A percentile compares a stretch with the other conserved stretches of the same genome.
These are phyloP conservation scores for Andrena minutula DNA, from an alignment of 2,888 invertebrate species.

Conservation along the genomic window DNA sequence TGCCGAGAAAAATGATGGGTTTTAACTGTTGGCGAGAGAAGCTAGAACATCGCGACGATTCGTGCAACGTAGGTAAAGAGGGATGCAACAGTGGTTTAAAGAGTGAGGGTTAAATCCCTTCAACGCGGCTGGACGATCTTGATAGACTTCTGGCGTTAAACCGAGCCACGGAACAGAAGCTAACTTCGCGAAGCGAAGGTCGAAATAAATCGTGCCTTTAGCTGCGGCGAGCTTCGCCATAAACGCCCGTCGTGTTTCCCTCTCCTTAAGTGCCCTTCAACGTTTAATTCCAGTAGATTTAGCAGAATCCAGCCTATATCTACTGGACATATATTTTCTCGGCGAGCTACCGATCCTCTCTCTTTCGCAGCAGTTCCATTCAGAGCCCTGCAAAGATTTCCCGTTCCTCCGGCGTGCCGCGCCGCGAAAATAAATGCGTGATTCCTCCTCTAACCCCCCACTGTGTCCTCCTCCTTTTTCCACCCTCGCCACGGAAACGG, in stretches of 20 bases:
- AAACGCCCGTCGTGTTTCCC: constrained; percentile 53
- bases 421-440: constrained; percentile 72
- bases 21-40: too few relatives aligned
- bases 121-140: background rate
- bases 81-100: background rate
- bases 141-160: constrained; percentile 3
- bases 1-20: too few relatives aligned
- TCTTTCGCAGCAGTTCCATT: constrained; percentile 46
- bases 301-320: constrained; percentile 69
- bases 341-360: constrained; percentile 36
- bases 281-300: constrained; percentile 76
- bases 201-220: constrained; percentile 31
- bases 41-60: too few relatives aligned
- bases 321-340: constrained; percentile 61
- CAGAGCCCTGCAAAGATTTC: constrained; percentile 59
- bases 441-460: constrained; percentile 50
- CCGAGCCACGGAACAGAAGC: background rate
- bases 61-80: too few relatives aligned
- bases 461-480: background rate
- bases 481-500: constrained; percentile 36
- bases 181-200: constrained; percentile 12
- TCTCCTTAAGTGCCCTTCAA: constrained; percentile 59
- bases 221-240: constrained; percentile 31
- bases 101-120: constrained; percentile 1
- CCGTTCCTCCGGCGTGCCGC: constrained; percentile 41